Base-by-base conservation (phyloP, 2,797 vertebrate genomes). In the Eutrigla gurnardus region DNA sequence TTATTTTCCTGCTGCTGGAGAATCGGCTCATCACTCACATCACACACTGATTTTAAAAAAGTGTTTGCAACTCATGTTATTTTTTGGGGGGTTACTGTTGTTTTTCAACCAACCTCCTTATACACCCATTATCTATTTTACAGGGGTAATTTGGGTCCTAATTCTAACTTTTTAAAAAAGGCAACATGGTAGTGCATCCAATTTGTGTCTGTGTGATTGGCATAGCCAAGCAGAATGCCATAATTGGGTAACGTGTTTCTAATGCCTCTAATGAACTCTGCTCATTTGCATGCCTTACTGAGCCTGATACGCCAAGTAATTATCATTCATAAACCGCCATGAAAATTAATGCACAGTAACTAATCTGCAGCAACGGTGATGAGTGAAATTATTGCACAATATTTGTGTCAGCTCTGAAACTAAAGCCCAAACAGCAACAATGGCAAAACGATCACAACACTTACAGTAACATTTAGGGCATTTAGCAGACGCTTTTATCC, bases 281-380 rank as follows among this genome's bases (percentile, higher is more conserved):
- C 88, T 93, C 73, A 92, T 92, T 91, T 89, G 83, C 88, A 91
- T 91, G 78, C 82, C 73, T 88, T 84, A 86, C 81, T 86, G 76
- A 77, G 86, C 82, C 78, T 80, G 86, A 90, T 89, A 85, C 52
- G 40, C 81, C 75, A 75, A 80, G 78, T 78, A 80, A 93, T 91
- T 91, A 91, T 86, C 80, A 81, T 91, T 82, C 37, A 85, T 87
- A 89, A 91, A 86, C 77, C 55, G 40, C 83, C 74, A 72, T 89
- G 88, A 86, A 90, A 92, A 92, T 91, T 63, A 85, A 90, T 86
- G 84, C 86, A 72, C 78, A 76, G 86, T 80, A 87, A 88, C 85
- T 91, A 90, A 91, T 93, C 83, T 86, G 69, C 77, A 64, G 67
- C 47, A 50, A 25, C 82, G 75, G 78, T 79, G 75, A 78, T 81